phyloP scores from a whole-genome alignment of 2,113 vertebrate genomes.

The Misgurnus anguillicaudatus region DNA sequence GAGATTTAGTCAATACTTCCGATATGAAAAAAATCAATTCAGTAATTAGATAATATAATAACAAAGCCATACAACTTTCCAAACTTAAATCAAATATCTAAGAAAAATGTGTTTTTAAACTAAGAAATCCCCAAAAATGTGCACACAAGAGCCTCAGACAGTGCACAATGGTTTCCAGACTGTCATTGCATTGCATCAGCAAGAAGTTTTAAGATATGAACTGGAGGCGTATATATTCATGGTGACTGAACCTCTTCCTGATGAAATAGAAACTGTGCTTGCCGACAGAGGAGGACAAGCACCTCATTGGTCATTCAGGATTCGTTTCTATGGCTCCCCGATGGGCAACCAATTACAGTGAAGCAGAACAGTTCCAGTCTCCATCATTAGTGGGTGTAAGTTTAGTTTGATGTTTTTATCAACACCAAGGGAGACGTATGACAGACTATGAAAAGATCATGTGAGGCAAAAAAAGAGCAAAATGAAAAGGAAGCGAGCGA shows the following conservation, averaged over 20 bases:
- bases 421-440: constrained; percentile 52
- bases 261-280: constrained; percentile 49
- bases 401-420: constrained; percentile 74
- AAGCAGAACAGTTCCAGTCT: constrained; percentile 62
- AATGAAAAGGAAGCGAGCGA: constrained; percentile 54
- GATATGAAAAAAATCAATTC: constrained; percentile 36
- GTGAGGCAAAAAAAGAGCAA: constrained; percentile 63
- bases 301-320: constrained; percentile 51
- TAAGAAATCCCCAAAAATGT: constrained; percentile 47
- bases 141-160: constrained; percentile 56
- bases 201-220: constrained; percentile 2
- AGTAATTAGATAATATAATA: constrained; percentile 43
- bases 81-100: background rate
- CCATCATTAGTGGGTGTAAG: constrained; percentile 59
- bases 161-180: constrained; percentile 4
- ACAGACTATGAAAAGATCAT: constrained; percentile 57
- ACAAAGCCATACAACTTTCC: background rate
- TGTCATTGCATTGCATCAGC: constrained; percentile 14
- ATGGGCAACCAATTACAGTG: constrained; percentile 68
- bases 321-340: constrained; percentile 47
- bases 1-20: constrained; percentile 65
- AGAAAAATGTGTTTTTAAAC: background rate
- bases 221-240: constrained; percentile 3
- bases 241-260: constrained; percentile 28
- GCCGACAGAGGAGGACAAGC: constrained; percentile 47